Percentiles rank a stretch among this genome's conserved stretches.
These are phyloP conservation scores for Tadarida brasiliensis DNA, from an alignment of 2,797 vertebrate species.

Conservation along the genomic window DNA sequence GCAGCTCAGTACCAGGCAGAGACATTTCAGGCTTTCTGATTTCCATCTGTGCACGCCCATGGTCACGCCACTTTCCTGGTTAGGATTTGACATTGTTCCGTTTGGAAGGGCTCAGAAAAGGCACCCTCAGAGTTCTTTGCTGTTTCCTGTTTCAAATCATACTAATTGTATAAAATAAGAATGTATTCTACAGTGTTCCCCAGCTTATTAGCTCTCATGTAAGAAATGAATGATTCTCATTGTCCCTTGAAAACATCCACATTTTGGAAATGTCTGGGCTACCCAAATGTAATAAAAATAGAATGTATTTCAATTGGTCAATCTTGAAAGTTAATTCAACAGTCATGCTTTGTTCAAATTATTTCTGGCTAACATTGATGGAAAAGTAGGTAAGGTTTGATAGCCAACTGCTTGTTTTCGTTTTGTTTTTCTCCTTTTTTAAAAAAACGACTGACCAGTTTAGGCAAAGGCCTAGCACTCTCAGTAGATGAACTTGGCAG, in stretches of 20 bases:
- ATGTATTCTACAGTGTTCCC: constrained; percentile 50
- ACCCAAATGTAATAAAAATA: constrained; percentile 64
- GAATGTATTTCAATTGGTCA: constrained; percentile 39
- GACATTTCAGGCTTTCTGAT: background rate
- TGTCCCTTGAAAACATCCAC: constrained; percentile 73
- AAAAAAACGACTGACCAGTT: background rate
- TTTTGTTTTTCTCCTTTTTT: background rate
- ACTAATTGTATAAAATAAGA: constrained; percentile 21
- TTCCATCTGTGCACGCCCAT: rapidly evolving
- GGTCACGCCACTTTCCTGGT: background rate
- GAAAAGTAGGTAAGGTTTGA: background rate
- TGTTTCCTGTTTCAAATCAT: constrained; percentile 42
- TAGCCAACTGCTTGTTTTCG: background rate
- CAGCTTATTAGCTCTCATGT: constrained; percentile 29
- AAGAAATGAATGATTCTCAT: constrained; percentile 64
- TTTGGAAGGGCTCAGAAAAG: background rate
- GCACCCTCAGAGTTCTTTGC: background rate
- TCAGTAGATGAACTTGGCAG: background rate
- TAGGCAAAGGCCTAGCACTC: constrained; percentile 14
- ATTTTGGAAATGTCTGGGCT: constrained; percentile 70
- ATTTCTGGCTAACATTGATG: background rate
- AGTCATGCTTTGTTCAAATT: constrained; percentile 49
- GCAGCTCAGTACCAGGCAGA: background rate
- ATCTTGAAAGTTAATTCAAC: constrained; percentile 56
- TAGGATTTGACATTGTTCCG: background rate